Percentiles rank a stretch among this genome's conserved stretches.
These are phyloP conservation scores for Malurus alboscapulatus DNA, from an alignment of 2,113 vertebrate species.

Conservation along the genomic window DNA sequence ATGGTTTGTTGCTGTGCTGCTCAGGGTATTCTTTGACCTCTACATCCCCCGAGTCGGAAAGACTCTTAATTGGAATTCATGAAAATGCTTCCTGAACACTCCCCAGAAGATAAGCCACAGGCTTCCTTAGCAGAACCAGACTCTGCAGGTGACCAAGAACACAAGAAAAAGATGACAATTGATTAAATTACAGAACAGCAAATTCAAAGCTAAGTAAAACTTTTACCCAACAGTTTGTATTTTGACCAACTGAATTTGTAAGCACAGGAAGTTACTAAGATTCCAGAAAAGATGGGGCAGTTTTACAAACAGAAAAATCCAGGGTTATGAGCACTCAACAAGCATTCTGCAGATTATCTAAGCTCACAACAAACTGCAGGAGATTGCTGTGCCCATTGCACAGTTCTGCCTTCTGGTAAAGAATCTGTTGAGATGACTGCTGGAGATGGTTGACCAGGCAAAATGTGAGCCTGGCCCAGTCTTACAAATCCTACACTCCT, in stretches of 20 bases:
- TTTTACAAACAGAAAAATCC: neutral
- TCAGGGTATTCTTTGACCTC: conserved; percentile 30
- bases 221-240: neutral
- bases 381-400: neutral
- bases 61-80: conserved; percentile 44
- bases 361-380: neutral
- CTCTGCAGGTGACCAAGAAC: conserved; percentile 10
- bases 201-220: neutral
- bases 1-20: neutral
- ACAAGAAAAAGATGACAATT: neutral
- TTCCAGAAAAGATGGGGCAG: neutral
- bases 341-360: neutral
- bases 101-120: neutral
- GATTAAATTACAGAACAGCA: neutral
- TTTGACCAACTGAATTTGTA: neutral
- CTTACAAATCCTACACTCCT: neutral
- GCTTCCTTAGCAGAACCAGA: neutral
- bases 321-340: neutral
- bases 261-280: neutral
- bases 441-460: neutral
- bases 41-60: conserved; percentile 1
- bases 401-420: neutral
- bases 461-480: neutral
- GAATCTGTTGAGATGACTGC: neutral
- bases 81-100: conserved; percentile 12